Conservation (phyloP, 2,888 invertebrate species). For the Netelia inedita region DNA sequence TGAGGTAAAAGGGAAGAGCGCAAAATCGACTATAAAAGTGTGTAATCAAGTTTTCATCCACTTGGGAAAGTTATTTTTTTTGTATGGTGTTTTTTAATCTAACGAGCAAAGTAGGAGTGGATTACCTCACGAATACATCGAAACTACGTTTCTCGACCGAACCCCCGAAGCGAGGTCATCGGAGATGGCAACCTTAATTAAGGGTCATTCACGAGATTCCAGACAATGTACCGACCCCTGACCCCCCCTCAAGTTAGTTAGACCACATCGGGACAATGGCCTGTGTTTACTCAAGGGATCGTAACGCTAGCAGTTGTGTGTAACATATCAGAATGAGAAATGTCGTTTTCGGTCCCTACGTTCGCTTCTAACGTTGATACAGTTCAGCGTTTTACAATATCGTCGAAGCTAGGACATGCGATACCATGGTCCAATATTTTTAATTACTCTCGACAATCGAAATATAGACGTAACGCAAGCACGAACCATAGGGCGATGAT, state of each 20-base stretch:
- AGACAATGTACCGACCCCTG: constrained; percentile 30
- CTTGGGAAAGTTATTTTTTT: constrained; percentile 9
- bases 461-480: too few relatives aligned
- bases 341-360: constrained; percentile 41
- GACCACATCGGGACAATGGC: constrained; percentile 39
- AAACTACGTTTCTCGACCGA: constrained; percentile 4
- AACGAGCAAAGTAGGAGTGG: background rate
- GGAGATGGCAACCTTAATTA: constrained; percentile 55
- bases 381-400: background rate
- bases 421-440: background rate
- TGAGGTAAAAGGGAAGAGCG: constrained; percentile 26
- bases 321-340: constrained; percentile 62
- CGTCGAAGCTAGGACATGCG: background rate
- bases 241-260: constrained; percentile 36
- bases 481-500: too few relatives aligned
- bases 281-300: constrained; percentile 41
- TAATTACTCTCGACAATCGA: too few relatives aligned
- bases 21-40: constrained; percentile 27
- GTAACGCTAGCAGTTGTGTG: background rate
- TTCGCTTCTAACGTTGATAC: background rate
- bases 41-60: constrained; percentile 22
- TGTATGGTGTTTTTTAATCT: background rate
- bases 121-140: background rate
- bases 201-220: constrained; percentile 52
- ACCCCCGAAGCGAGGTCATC: constrained; percentile 2